Evolutionary conservation across 2,797 vertebrate species (phyloP).

Genomic region (Microchirus variegatus): DNA sequence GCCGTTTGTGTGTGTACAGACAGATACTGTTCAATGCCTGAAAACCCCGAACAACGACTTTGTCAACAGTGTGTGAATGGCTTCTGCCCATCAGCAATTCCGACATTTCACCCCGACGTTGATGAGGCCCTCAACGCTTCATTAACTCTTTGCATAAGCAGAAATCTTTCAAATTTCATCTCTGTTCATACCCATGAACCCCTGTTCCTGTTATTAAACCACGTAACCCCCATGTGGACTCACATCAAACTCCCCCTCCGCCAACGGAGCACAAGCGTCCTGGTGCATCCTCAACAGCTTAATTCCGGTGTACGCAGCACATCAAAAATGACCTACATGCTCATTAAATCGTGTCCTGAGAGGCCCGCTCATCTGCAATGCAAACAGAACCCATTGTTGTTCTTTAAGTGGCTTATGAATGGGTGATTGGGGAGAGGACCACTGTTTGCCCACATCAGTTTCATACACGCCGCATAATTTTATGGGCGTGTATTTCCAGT

Average conservation of each 20-base stretch:
- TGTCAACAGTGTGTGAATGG: no score
- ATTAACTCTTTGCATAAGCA: conserved; percentile 38
- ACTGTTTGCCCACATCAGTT: conserved; percentile 12
- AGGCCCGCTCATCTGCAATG: conserved; percentile 66
- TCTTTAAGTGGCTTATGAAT: conserved; percentile 65
- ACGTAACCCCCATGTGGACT: conserved; percentile 28
- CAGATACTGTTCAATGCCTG: no score
- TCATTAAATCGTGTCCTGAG: conserved; percentile 62
- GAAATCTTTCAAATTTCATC: conserved; percentile 21
- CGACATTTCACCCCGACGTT: no score
- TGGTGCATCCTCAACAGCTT: conserved; percentile 21
- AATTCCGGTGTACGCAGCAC: conserved; percentile 30
- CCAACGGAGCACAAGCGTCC: conserved; percentile 19
- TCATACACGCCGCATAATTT: conserved; percentile 5
- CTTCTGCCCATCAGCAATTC: no score
- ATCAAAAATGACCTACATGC: conserved; percentile 67
- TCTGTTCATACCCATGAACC: conserved; percentile 15
- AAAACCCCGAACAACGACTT: no score
- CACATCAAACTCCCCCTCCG: background rate
- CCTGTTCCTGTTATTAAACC: conserved; percentile 12
- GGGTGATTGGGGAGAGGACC: background rate
- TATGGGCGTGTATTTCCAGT: conserved; percentile 5
- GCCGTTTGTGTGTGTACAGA: no score
- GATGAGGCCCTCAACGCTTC: conserved; percentile 4
- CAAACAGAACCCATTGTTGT: conserved; percentile 74